A percentile compares a stretch with the other conserved stretches of the same genome.
Evolutionary conservation across 2,888 invertebrate genomes (phyloP).

Genomic region (Volucella bombylans): DNA sequence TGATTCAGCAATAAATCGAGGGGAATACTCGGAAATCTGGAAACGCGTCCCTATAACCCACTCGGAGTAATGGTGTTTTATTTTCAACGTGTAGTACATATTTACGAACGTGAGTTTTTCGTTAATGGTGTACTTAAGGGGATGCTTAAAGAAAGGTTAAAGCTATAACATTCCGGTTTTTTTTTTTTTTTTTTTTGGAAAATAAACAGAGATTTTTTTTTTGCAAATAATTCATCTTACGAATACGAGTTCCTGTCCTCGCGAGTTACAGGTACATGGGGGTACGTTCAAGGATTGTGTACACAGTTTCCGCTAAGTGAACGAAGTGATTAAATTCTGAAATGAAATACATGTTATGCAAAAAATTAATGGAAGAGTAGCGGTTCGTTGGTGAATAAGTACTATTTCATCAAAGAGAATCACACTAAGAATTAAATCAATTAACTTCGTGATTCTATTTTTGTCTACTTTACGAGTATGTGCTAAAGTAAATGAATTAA

Average conservation of each 20-base stretch:
- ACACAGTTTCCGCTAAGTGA: slow-evolving; percentile 6
- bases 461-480: too few relatives aligned
- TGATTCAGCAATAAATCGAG: slow-evolving; percentile 32
- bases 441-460: too few relatives aligned
- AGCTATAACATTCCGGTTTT: slow-evolving; percentile 9
- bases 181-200: too few relatives aligned
- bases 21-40: slow-evolving; percentile 15
- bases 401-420: not conserved
- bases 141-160: slow-evolving; percentile 7
- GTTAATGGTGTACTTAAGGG: slow-evolving; percentile 3
- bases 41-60: slow-evolving; percentile 35
- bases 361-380: slow-evolving; percentile 15
- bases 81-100: slow-evolving; percentile 21
- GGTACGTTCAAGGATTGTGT: not conserved
- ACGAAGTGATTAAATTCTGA: slow-evolving; percentile 25
- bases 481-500: too few relatives aligned
- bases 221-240: slow-evolving; percentile 9
- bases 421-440: too few relatives aligned
- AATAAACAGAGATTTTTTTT: slow-evolving; percentile 22
- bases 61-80: slow-evolving; percentile 44
- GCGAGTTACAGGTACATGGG: not conserved
- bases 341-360: slow-evolving; percentile 15
- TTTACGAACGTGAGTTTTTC: slow-evolving; percentile 37
- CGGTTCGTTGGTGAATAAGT: not conserved
- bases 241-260: too few relatives aligned